These are phyloP conservation scores for Drosophila seclusa DNA, from an alignment of 2,888 invertebrate genomes.

Conservation along the genomic window DNA sequence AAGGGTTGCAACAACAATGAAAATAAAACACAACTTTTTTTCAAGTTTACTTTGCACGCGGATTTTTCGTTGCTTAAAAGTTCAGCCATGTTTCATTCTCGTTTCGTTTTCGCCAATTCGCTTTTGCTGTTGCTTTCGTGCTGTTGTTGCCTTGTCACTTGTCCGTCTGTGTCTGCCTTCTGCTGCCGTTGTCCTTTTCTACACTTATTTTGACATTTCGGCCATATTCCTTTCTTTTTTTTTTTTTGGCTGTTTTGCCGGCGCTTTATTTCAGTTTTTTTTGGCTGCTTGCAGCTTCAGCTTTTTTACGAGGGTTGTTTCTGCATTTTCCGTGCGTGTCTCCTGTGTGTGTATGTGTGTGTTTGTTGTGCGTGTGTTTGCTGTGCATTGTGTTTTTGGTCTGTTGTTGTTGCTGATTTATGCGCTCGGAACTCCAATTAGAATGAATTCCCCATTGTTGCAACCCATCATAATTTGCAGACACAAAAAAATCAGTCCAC, in stretches of 20 bases:
- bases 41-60: slow-evolving; percentile 70
- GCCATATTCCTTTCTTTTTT: slow-evolving; percentile 43
- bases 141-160: slow-evolving; percentile 23
- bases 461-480: slow-evolving; percentile 16
- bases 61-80: slow-evolving; percentile 48
- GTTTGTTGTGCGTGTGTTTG: slow-evolving; percentile 2
- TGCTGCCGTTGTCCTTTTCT: slow-evolving; percentile 28
- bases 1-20: slow-evolving; percentile 62
- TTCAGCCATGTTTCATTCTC: slow-evolving; percentile 44
- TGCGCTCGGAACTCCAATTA: slow-evolving; percentile 38
- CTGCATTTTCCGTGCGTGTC: slow-evolving; percentile 25
- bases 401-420: slow-evolving; percentile 28
- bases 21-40: slow-evolving; percentile 44
- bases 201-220: slow-evolving; percentile 56
- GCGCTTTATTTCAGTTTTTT: slow-evolving; percentile 50
- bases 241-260: slow-evolving; percentile 52
- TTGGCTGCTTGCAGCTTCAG: slow-evolving; percentile 28
- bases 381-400: slow-evolving; percentile 13
- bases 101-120: slow-evolving; percentile 35
- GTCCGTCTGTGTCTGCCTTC: slow-evolving; percentile 20
- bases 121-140: slow-evolving; percentile 30
- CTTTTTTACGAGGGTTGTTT: slow-evolving; percentile 61
- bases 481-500: background rate
- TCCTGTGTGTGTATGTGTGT: background rate
- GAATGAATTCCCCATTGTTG: slow-evolving; percentile 30